These are phyloP conservation scores for Bos indicus DNA, from an alignment of 2,113 vertebrate genomes.

Conservation along the genomic window DNA sequence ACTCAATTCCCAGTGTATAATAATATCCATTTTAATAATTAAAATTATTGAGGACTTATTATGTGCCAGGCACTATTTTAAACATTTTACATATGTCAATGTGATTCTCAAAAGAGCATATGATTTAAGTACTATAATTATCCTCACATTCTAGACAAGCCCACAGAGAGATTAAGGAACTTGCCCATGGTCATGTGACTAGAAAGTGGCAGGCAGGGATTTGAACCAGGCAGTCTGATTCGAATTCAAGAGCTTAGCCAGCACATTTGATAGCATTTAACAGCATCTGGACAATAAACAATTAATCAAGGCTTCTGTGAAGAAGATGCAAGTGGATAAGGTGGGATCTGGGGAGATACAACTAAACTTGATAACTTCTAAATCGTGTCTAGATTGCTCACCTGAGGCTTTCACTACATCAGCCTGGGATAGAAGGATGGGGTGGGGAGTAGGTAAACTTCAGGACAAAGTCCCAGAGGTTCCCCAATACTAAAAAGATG, in stretches of 20 bases:
- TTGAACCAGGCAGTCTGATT: not conserved
- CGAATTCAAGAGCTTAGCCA: not conserved
- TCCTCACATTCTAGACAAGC: not conserved
- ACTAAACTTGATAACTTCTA: not conserved
- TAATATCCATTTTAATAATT: not conserved
- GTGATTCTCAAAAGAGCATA: not conserved
- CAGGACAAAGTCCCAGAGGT: not conserved
- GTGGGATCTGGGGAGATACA: not conserved
- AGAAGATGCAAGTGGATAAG: not conserved
- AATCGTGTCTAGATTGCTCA: not conserved
- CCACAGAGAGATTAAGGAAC: not conserved
- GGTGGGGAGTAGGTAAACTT: not conserved
- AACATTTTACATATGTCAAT: not conserved
- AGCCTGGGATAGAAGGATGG: not conserved
- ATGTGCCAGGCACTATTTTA: not conserved
- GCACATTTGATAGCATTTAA: not conserved
- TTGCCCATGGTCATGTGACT: not conserved
- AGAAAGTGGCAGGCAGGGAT: not conserved
- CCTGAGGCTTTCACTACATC: not conserved
- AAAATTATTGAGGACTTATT: not conserved
- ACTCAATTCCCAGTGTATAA: not conserved
- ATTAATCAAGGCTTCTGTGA: not conserved
- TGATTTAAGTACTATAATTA: not conserved
- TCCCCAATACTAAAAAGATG: not conserved
- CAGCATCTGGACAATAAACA: not conserved